Evolutionary conservation across 2,797 vertebrate genomes (phyloP).

Genomic region (Scyliorhinus canicula): DNA sequence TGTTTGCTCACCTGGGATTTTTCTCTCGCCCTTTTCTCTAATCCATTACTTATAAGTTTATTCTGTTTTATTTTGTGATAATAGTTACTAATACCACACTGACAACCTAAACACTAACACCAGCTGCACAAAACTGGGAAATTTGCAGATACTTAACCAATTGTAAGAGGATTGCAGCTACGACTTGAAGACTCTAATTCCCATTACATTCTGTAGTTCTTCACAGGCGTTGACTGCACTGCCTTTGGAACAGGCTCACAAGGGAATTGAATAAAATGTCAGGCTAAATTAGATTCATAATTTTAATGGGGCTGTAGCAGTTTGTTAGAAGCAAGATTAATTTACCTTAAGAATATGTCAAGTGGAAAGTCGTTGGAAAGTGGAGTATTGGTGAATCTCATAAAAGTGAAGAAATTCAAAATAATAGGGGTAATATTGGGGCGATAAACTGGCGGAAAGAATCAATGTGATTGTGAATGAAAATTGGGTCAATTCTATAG

Average conservation of each 20-base stretch:
- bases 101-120: not conserved
- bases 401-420: not conserved
- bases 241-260: constrained; percentile 2
- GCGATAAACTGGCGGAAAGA: not conserved
- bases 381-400: not conserved
- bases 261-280: constrained; percentile 33
- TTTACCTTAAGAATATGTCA: not conserved
- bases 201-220: not conserved
- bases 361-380: not conserved
- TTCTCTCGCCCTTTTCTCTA: not conserved
- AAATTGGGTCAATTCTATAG: constrained; percentile 19
- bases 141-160: not conserved
- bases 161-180: not conserved
- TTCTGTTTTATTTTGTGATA: not conserved
- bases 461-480: not conserved
- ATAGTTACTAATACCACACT: not conserved
- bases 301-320: constrained; percentile 29
- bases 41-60: not conserved
- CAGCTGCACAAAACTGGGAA: not conserved
- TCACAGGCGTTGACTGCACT: not conserved
- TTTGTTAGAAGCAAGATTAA: constrained; percentile 32
- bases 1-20: not conserved
- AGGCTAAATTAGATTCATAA: constrained; percentile 34
- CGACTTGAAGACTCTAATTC: not conserved
- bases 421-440: not conserved